Evolutionary conservation across 2,113 vertebrate genomes (phyloP).

Genomic region (Triplophysa dalaica): DNA sequence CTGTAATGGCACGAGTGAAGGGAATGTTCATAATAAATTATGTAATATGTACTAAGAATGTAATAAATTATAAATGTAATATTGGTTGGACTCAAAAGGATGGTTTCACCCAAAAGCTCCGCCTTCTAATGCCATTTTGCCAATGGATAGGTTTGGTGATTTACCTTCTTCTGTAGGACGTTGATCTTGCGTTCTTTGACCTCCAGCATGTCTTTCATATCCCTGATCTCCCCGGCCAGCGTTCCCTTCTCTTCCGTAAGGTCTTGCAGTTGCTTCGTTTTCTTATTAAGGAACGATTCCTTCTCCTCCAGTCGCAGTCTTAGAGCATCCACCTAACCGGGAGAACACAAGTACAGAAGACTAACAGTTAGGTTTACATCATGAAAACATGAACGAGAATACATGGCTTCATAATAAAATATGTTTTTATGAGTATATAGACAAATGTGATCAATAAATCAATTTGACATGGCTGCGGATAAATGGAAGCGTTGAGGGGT

Average conservation of each 20-base stretch:
- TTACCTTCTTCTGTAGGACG: constrained; percentile 97
- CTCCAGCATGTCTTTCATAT: constrained; percentile 99
- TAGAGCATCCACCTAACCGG: constrained; percentile 89
- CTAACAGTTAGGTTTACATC: too few relatives aligned
- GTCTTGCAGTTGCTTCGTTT: constrained; percentile 98
- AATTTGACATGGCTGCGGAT: too few relatives aligned
- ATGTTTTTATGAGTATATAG: too few relatives aligned
- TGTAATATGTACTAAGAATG: too few relatives aligned
- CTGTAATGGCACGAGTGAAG: neutral
- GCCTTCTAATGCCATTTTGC: neutral
- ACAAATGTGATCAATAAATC: too few relatives aligned
- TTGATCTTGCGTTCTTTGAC: constrained; percentile 99
- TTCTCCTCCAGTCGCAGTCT: constrained; percentile 96
- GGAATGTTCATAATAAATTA: neutral
- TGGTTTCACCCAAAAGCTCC: too few relatives aligned
- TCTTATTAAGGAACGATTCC: constrained; percentile 97
- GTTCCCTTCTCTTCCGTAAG: constrained; percentile 98
- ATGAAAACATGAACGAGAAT: too few relatives aligned
- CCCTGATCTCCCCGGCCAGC: constrained; percentile 92
- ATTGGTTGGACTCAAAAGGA: too few relatives aligned
- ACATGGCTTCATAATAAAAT: too few relatives aligned
- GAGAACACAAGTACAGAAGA: neutral
- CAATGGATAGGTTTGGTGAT: constrained; percentile 7
- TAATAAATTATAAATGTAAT: too few relatives aligned
- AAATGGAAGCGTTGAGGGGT: too few relatives aligned